Evolutionary conservation across 2,113 vertebrate genomes (phyloP).

Genomic region (Malaclemys terrapin): DNA sequence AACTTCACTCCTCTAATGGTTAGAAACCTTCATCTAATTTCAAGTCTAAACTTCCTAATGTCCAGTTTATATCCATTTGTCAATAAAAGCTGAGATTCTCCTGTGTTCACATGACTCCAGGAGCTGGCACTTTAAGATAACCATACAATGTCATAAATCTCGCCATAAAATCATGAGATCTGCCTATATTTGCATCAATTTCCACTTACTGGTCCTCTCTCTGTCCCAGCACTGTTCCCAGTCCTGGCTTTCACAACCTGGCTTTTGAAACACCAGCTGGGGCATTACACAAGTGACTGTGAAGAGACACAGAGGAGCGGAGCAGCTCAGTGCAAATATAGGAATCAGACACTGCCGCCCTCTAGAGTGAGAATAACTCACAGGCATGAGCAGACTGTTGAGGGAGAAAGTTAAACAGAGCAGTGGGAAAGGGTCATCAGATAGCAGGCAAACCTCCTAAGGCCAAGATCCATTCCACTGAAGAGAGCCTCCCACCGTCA

Average conservation of each 20-base stretch:
- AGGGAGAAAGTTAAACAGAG: conserved; percentile 45
- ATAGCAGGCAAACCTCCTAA: background rate
- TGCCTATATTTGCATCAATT: background rate
- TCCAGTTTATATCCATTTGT: background rate
- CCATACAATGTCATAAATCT: background rate
- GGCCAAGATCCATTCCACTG: background rate
- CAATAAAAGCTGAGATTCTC: background rate
- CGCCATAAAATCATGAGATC: background rate
- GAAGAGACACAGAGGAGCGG: background rate
- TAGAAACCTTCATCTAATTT: no score
- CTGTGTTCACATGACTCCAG: background rate
- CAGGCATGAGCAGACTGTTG: fast-evolving
- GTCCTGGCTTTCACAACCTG: background rate
- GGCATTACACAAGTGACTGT: background rate
- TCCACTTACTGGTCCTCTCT: background rate
- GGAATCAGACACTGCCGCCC: fast-evolving
- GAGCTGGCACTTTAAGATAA: background rate
- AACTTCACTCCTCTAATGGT: no score
- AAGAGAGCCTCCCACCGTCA: fast-evolving
- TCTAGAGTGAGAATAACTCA: fast-evolving
- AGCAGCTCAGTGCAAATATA: fast-evolving
- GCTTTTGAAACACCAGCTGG: background rate
- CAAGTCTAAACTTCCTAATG: no score
- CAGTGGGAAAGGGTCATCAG: background rate
- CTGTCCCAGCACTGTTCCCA: background rate